Base-by-base conservation (phyloP, 2,113 vertebrate genomes). In the Grammomys surdaster region DNA sequence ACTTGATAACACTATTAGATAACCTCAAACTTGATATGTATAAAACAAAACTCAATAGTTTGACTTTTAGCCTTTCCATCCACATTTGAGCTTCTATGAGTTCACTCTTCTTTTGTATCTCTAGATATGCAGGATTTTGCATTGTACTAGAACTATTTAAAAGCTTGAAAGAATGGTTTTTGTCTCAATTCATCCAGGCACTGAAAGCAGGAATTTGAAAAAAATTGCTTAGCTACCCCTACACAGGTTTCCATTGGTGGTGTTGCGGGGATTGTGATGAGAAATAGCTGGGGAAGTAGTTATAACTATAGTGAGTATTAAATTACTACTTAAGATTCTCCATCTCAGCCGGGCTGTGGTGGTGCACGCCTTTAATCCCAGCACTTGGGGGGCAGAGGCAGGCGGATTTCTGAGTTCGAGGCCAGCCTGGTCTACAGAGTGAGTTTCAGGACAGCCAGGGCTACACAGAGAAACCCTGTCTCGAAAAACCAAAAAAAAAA, bases 191-290 rank as follows among this genome's bases (percentile, higher is more conserved):
- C 28, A 46, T 0, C 33, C 46, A 88, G 28, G 16, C 60, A 46
- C 28, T 96, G 54, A 90, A 94, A 84, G 43, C 26, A 89, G 46
- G 90, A 93, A 95, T 90, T 84, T 82, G 65, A 70, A 67, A 40
- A 56, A 33, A 48, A 2, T 84, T 63, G 17, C 46, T 93, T 36
- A 82, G 54, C 78, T 26, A 40, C 54, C 58, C 1, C 28, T n/a
- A 12, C 33, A 78, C 76, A 82, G 67, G 33, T 31, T 93, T 96
- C 60, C 40, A 3, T 87, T 78, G 36, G 7, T 88, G 82, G 40
- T 75, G 43, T 81, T 92, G 28, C 31, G 90, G 63, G 24, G 36
- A 58, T 72, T 88, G 82, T 86, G 46, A 40, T 87, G 58, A 82
- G n/a, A 58, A 36, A 95, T 81, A 85, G 70, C 46, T 96, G 33